These are phyloP conservation scores for Diadumene lineata DNA, from an alignment of 92 coral and sea anemone genomes.

Conservation along the genomic window DNA sequence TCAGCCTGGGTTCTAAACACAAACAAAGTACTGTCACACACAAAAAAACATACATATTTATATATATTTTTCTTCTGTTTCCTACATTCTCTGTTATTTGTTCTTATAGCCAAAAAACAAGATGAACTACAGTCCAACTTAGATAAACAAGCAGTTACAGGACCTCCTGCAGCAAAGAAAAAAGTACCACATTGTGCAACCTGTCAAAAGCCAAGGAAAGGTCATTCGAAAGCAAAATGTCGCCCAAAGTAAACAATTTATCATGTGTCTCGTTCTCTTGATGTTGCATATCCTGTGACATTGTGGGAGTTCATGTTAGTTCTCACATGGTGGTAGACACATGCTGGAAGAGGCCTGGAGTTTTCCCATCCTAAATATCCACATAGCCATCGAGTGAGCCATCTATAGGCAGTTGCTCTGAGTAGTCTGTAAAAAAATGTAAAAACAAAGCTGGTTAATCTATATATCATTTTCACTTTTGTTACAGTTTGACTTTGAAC, in stretches of 20 bases:
- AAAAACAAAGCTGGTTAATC: neutral
- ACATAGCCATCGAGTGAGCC: slow-evolving; percentile 35
- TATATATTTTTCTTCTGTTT: neutral
- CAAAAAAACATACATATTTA: neutral
- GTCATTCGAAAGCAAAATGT: no score
- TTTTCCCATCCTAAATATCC: slow-evolving; percentile 42
- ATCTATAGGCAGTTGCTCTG: slow-evolving; percentile 30
- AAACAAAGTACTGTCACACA: neutral
- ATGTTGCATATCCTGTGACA: slow-evolving; percentile 8
- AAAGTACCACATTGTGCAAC: no score
- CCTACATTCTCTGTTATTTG: neutral
- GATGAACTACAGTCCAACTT: neutral
- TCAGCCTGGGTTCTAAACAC: neutral
- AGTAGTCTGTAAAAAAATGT: slow-evolving; percentile 4
- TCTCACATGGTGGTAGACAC: slow-evolving; percentile 24
- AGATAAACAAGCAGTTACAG: no score
- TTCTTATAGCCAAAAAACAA: slow-evolving; percentile 2
- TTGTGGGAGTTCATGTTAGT: slow-evolving; percentile 2
- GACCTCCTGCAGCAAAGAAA: no score
- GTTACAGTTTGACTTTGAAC: no score
- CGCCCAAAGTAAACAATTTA: no score
- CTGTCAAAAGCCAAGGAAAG: no score
- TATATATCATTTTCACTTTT: no score
- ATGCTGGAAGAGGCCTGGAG: slow-evolving; percentile 31
- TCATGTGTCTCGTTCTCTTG: slow-evolving; percentile 22